phyloP scores from a whole-genome alignment of 1,140 invertebrate species.

The Coboldia fuscipes region DNA sequence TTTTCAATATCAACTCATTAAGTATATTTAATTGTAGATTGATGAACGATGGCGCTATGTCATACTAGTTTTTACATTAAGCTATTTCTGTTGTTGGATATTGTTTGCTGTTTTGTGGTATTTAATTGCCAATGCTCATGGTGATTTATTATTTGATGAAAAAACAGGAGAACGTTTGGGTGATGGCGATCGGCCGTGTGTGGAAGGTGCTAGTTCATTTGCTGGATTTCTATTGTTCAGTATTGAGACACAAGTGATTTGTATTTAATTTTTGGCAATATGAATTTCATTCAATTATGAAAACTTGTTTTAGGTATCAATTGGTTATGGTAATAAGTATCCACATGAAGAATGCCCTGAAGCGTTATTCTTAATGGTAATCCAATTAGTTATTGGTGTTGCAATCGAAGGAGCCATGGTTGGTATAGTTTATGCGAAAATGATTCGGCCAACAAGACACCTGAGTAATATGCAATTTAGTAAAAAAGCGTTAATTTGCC shows the following conservation, averaged over 20 bases:
- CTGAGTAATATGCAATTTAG: slow-evolving; percentile 30
- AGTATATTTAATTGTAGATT: slow-evolving; percentile 16
- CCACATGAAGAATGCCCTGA: slow-evolving; percentile 70
- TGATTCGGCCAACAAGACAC: slow-evolving; percentile 27
- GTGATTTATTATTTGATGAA: slow-evolving; percentile 21
- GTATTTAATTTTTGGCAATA: not conserved
- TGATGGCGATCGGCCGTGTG: slow-evolving; percentile 18
- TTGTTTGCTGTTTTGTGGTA: slow-evolving; percentile 29
- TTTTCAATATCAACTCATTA: not conserved
- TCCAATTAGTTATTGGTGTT: slow-evolving; percentile 31
- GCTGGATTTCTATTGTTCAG: slow-evolving; percentile 33
- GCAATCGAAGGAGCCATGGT: slow-evolving; percentile 30
- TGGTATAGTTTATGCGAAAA: slow-evolving; percentile 35
- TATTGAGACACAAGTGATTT: slow-evolving; percentile 30
- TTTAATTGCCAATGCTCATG: slow-evolving; percentile 25
- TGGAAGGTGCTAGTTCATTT: slow-evolving; percentile 27
- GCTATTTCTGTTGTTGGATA: slow-evolving; percentile 29
- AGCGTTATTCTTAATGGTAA: slow-evolving; percentile 47
- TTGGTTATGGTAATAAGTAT: slow-evolving; percentile 48
- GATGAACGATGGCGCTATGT: slow-evolving; percentile 36
- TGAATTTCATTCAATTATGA: not conserved
- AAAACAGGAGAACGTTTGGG: slow-evolving; percentile 12
- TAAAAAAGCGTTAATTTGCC: slow-evolving; percentile 34
- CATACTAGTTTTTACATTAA: slow-evolving; percentile 25
- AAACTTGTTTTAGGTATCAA: slow-evolving; percentile 25